Base-by-base conservation (phyloP, 2,888 invertebrate genomes). In the Linnaemya tessellans region DNA sequence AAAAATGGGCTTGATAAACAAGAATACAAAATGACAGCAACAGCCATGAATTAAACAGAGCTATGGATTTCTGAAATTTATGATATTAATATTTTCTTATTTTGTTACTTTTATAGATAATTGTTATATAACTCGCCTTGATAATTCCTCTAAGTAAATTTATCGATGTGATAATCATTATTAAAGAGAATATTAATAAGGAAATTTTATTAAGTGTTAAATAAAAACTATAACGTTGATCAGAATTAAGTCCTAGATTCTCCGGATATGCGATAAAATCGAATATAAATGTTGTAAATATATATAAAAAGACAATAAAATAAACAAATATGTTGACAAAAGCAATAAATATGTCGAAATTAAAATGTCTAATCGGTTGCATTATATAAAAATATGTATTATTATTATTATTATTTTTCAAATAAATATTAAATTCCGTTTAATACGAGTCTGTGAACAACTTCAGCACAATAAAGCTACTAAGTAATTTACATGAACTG, bases 161-260 rank as follows among this genome's bases (percentile, higher is more conserved):
- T 15, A 75, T 41, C 8, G 74, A 75, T 25, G 25, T 51, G 20
- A 74, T 38, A 62, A 74, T 51, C 74, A 74, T 62, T 7, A 74
- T 38, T n/a, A 74, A 11, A 20, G 38, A 15, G n/a, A 49, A 51
- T 30, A 74, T 38, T 51, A 62, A 22, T 20, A 62, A 62, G 9
- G 62, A 10, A 49, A 15, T 18, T 22, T 51, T 60, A 51, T 62
- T 62, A 46, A 35, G 9, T 11, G 46, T 38, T 10, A 62, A 49
- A 51, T 74, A 74, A 13, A 25, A 35, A 7, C 5, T 8, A 10
- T 62, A 41, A 22, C 73, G 15, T 7, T 51, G 13, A 22, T 62
- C 62, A 13, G 13, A 2, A 20, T 18, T 41, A 9, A 41, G 3
- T 25, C 51, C n/a, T 11, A 11, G 3, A 49, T 46, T 49, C 5